Evolutionary conservation across 2,888 invertebrate genomes (phyloP).

Genomic region (Lithophane leautieri): DNA sequence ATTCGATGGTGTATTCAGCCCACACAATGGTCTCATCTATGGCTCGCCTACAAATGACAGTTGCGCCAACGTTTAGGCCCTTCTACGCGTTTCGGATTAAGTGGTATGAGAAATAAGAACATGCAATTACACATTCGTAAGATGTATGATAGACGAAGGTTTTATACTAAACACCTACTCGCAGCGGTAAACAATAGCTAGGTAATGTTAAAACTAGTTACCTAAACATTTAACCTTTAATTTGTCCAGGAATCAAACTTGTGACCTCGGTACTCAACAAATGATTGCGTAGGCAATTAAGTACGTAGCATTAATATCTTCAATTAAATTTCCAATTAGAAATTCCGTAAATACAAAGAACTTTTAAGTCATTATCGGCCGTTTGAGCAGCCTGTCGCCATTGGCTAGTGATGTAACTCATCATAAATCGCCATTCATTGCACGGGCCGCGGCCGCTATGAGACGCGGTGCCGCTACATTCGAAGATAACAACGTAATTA

Average conservation of each 20-base stretch:
- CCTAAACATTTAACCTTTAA: neutral
- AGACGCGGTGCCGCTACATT: constrained; percentile 6
- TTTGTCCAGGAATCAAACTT: neutral
- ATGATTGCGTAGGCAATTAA: neutral
- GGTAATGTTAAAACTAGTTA: neutral
- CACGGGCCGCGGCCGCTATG: neutral
- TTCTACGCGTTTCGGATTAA: constrained; percentile 40
- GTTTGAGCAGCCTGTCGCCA: constrained; percentile 29
- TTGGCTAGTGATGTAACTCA: constrained; percentile 43
- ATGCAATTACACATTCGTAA: neutral
- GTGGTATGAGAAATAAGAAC: constrained; percentile 16
- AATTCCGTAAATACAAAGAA: constrained; percentile 5
- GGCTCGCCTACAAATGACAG: constrained; percentile 36
- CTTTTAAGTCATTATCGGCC: constrained; percentile 12
- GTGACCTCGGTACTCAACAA: no score
- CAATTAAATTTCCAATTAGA: constrained; percentile 12
- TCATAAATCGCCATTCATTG: constrained; percentile 13
- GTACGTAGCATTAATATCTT: neutral
- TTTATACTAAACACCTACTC: neutral
- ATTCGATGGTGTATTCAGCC: constrained; percentile 39
- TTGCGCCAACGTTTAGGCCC: constrained; percentile 32
- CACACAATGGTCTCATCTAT: constrained; percentile 21
- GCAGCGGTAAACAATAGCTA: neutral
- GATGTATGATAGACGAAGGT: neutral
- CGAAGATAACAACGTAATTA: constrained; percentile 37